These are phyloP conservation scores for Lithophane ornitopus DNA, from an alignment of 2,888 invertebrate species.

Conservation along the genomic window DNA sequence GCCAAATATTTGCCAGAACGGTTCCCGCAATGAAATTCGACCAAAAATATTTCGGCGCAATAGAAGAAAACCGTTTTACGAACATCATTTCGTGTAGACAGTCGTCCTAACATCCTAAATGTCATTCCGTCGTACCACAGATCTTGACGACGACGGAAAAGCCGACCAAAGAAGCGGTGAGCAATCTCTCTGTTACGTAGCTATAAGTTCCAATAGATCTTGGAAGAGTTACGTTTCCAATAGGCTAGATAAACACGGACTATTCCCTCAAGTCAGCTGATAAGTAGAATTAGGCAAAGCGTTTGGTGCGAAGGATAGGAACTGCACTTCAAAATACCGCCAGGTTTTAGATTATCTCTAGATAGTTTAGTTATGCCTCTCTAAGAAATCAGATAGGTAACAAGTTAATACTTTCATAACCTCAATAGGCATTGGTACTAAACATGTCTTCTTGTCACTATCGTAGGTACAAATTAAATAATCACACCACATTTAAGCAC, in stretches of 20 bases:
- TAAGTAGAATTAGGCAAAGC: background rate
- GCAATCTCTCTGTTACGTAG: slow-evolving; percentile 31
- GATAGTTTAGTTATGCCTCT: background rate
- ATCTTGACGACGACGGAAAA: slow-evolving; percentile 30
- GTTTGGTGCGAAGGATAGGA: background rate
- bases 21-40: slow-evolving; percentile 14
- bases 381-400: background rate
- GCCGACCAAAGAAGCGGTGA: slow-evolving; percentile 33
- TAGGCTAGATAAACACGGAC: background rate
- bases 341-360: background rate
- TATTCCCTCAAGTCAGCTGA: background rate
- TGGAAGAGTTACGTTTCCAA: no score
- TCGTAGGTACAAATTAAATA: no score
- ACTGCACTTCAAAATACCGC: background rate
- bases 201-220: slow-evolving; percentile 9
- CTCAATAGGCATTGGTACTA: background rate
- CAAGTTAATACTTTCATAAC: background rate
- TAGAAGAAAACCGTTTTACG: background rate
- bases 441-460: background rate
- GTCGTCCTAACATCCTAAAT: slow-evolving; percentile 22
- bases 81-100: background rate
- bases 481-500: no score
- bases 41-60: slow-evolving; percentile 10
- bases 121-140: slow-evolving; percentile 37
- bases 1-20: no score